These are phyloP conservation scores for Physocephala rufipes DNA, from an alignment of 2,888 invertebrate genomes.

Conservation along the genomic window DNA sequence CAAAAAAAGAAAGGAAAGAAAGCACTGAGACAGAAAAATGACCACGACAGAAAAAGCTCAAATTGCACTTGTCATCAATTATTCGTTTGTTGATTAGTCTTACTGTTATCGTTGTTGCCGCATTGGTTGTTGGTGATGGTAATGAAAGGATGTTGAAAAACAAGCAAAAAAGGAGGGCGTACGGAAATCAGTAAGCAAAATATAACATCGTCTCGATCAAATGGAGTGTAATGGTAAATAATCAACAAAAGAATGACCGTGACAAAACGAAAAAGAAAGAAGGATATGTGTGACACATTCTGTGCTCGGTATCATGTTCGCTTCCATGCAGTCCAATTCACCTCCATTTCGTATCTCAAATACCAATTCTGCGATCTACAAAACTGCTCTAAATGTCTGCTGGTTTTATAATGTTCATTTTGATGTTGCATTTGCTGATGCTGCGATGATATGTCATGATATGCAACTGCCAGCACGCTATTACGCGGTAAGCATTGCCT, in stretches of 20 bases:
- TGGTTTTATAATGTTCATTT: conserved; percentile 11
- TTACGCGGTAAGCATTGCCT: not conserved
- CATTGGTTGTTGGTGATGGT: too few relatives aligned
- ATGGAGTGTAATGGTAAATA: not conserved
- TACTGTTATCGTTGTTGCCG: too few relatives aligned
- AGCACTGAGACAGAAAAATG: not conserved
- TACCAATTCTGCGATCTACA: conserved; percentile 32
- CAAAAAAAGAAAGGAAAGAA: not conserved
- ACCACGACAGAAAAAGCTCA: not conserved
- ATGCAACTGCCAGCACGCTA: not conserved
- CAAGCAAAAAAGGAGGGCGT: not conserved
- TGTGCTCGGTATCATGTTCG: not conserved
- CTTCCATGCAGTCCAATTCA: not conserved
- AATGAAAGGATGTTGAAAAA: not conserved
- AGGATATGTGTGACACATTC: not conserved
- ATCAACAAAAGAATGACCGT: not conserved
- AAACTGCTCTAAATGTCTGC: conserved; percentile 31
- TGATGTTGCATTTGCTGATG: not conserved
- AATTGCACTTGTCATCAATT: conserved; percentile 20
- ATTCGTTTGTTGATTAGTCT: not conserved
- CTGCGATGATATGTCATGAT: conserved; percentile 13
- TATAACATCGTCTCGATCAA: not conserved
- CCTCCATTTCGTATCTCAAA: conserved; percentile 20
- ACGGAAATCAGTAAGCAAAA: not conserved
- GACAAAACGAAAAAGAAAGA: not conserved